A percentile compares a stretch with the other conserved stretches of the same genome.
These are phyloP conservation scores for Ptiloglossa arizonensis DNA, from an alignment of 1,140 invertebrate species.

Conservation along the genomic window DNA sequence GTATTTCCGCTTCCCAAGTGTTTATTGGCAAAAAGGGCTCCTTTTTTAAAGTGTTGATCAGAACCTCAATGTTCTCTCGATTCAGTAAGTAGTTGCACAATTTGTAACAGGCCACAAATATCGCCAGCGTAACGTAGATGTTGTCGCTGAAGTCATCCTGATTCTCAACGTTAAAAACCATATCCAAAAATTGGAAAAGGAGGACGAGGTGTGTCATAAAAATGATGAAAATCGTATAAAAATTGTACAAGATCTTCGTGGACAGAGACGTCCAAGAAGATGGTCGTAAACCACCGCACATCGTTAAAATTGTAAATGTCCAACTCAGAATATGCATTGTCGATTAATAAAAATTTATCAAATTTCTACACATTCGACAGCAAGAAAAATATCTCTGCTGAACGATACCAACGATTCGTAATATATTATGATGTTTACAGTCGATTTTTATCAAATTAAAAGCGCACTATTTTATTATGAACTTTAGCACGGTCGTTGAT, in stretches of 20 bases:
- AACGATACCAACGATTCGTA: neutral
- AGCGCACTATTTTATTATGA: too few species aligned
- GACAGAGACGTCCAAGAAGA: slow-evolving; percentile 29
- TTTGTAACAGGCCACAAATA: neutral
- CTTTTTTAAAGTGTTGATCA: neutral
- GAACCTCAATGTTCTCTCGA: neutral
- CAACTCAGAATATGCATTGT: neutral
- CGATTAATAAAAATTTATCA: too few species aligned
- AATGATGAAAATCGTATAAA: slow-evolving; percentile 7
- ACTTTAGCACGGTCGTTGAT: too few species aligned
- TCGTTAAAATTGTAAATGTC: neutral
- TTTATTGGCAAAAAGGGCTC: slow-evolving; percentile 44
- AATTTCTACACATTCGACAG: too few species aligned
- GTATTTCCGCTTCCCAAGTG: slow-evolving; percentile 54
- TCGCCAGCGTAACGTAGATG: slow-evolving; percentile 22
- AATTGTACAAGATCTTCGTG: slow-evolving; percentile 28
- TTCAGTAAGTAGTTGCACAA: neutral
- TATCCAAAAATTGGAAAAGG: slow-evolving; percentile 39
- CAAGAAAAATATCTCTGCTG: too few species aligned
- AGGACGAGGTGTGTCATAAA: neutral
- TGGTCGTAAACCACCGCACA: slow-evolving; percentile 26
- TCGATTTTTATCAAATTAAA: too few species aligned
- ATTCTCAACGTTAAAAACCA: slow-evolving; percentile 38
- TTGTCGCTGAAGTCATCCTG: slow-evolving; percentile 48
- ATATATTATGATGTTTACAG: too few species aligned